phyloP scores from a whole-genome alignment of 1,140 invertebrate genomes.

The Mactra quadrangularis region DNA sequence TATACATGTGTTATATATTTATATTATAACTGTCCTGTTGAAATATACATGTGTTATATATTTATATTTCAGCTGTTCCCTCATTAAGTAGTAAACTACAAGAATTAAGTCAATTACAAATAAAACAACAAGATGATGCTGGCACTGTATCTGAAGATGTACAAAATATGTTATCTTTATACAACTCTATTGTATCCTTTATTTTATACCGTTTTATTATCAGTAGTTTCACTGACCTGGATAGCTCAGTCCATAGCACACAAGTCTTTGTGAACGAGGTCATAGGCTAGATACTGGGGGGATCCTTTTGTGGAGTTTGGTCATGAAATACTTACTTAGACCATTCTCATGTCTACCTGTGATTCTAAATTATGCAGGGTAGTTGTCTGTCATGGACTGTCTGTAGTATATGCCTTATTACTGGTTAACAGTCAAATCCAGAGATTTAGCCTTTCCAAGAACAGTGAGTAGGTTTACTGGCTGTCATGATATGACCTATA shows the following conservation, averaged over 20 bases:
- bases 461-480: too few species aligned
- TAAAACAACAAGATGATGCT: conserved; percentile 73
- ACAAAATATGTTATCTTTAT: conserved; percentile 64
- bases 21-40: too few species aligned
- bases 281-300: not conserved
- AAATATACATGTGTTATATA: too few species aligned
- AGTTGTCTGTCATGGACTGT: too few species aligned
- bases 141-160: conserved; percentile 70
- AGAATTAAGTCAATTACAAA: conserved; percentile 67
- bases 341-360: too few species aligned
- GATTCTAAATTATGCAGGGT: too few species aligned
- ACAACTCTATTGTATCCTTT: conserved; percentile 76
- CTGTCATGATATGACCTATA: too few species aligned
- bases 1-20: too few species aligned
- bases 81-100: conserved; percentile 67
- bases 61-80: conserved; percentile 66
- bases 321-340: not conserved
- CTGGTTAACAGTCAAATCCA: too few species aligned
- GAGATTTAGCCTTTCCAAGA: too few species aligned
- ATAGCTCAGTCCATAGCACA: too few species aligned
- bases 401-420: too few species aligned
- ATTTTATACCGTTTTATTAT: conserved; percentile 11
- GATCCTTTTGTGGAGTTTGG: not conserved
- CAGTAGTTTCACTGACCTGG: not conserved
- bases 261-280: not conserved